Conservation (phyloP, 1,140 invertebrate genomes). For the Saccostrea echinata region DNA sequence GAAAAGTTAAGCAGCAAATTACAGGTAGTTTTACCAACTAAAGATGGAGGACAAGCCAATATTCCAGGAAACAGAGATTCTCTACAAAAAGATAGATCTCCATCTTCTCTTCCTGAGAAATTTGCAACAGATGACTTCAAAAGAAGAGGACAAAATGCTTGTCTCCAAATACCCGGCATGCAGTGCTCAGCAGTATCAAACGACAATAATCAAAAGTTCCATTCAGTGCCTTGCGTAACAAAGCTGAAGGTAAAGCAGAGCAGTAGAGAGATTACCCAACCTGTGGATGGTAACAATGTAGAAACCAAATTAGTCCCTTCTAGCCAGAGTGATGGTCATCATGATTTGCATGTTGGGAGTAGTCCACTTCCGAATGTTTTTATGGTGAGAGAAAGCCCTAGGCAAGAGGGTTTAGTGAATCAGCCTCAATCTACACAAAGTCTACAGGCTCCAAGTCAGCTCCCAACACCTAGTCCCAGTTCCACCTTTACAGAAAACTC, state of each 20-base stretch:
- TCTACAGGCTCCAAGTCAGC: neutral
- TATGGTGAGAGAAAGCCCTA: neutral
- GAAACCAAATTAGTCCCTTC: too few species aligned
- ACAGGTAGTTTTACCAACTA: neutral
- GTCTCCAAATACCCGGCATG: neutral
- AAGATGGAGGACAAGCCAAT: neutral
- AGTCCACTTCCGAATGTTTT: neutral
- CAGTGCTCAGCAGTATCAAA: neutral
- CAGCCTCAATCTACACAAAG: neutral
- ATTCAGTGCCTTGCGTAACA: neutral
- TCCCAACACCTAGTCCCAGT: neutral
- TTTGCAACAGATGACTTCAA: neutral
- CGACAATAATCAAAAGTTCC: neutral
- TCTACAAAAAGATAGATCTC: neutral
- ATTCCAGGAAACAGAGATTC: neutral
- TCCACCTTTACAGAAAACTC: neutral
- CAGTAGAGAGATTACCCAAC: neutral
- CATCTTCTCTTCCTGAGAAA: neutral
- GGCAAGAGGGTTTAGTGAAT: neutral
- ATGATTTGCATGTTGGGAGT: neutral
- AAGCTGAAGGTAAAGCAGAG: neutral
- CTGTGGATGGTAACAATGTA: neutral
- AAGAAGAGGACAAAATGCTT: neutral
- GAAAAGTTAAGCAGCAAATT: neutral
- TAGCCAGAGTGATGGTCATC: neutral